Evolutionary conservation across 2,888 invertebrate genomes (phyloP).

Genomic region (Hetaerina titia): DNA sequence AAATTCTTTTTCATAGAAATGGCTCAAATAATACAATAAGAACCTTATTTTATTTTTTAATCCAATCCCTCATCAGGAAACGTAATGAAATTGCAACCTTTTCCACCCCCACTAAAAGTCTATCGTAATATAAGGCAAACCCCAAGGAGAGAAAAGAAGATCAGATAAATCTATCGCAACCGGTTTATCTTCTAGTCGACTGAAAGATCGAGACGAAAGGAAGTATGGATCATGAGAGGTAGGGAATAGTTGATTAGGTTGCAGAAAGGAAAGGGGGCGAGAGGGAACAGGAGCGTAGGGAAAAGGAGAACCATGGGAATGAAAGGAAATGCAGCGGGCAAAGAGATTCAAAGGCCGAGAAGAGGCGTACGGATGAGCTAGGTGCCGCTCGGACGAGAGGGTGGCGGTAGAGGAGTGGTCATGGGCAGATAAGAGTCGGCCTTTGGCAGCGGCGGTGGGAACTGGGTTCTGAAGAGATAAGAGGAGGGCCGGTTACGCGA

Average conservation of each 20-base stretch:
- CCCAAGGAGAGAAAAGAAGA: no score
- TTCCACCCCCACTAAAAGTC: no score
- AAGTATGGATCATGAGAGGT: neutral
- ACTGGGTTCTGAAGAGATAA: neutral
- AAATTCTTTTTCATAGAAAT: no score
- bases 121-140: no score
- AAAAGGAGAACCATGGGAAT: neutral
- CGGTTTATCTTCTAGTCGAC: neutral
- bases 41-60: no score
- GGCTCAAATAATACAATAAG: no score
- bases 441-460: neutral
- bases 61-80: no score
- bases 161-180: no score
- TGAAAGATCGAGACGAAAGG: neutral
- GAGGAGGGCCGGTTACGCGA: neutral
- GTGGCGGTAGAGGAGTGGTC: neutral
- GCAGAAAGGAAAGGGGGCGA: neutral
- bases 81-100: no score
- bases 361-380: neutral
- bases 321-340: neutral
- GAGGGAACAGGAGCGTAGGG: neutral
- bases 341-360: neutral
- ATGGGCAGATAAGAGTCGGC: neutral
- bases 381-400: neutral
- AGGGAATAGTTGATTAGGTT: neutral